Evolutionary conservation across 2,113 vertebrate species (phyloP), one percentile per base, ranked within the genome.

Genomic region (Cnemophilus loriae): DNA sequence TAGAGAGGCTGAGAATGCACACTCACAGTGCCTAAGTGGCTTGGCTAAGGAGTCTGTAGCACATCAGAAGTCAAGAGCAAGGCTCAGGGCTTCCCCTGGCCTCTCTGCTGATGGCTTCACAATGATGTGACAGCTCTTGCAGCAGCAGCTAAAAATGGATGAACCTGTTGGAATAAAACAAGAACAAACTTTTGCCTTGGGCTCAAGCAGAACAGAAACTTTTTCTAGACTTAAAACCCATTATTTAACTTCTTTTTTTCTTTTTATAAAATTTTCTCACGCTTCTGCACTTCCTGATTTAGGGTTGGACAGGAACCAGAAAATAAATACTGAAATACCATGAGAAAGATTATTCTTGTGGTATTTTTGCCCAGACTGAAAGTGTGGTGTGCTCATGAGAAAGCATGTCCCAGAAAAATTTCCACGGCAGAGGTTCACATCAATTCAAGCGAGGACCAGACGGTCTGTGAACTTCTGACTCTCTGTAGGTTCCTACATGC

Each of bases 331-430:
- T 96, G 88, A 95, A 96, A 96, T 97, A 96, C 96, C 95, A 95
- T 96, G 96, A 96, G 96, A 97, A 95, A 97, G 95, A 95, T 96
- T 97, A 97, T 94, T 96, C 96, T 95, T 96, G 96, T 96, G 96
- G 96, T 94, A 97, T 96, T 95, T 97, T 96, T 96, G 89, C 86
- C 92, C 92, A 96, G 96, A 94, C 88, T 92, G 87, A 92, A 95
- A 95, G 96, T 93, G 92, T 96, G 93, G 83, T 2, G 4, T 0
- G 4, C 64, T 95, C 96, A 95, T 96, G 95, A 97, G 96, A 97
- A 95, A 97, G 80, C 95, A 90, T 95, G 95, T 90, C 79, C 53
- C 64, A 96, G 90, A 79, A 96, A 96, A 90, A 95, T 96, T 97
- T 96, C 87, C 91, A 95, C 67, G 94, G 82, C 61, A 79, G 83